phyloP scores from a whole-genome alignment of 2,113 vertebrate genomes.

The Lophotis ruficrista region DNA sequence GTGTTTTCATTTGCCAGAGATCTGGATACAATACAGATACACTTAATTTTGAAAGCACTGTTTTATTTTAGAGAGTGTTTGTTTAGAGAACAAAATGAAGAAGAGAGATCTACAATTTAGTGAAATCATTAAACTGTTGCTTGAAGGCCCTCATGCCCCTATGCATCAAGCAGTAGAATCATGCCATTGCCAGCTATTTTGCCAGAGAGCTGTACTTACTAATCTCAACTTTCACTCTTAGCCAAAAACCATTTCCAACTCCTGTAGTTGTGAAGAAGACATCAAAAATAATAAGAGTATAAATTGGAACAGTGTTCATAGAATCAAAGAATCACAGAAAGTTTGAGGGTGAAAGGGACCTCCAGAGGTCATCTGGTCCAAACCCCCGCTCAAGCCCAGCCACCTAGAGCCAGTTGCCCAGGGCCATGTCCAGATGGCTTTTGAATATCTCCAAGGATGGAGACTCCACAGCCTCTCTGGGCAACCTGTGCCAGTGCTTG shows the following conservation, averaged over 20 bases:
- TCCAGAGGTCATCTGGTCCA: background rate
- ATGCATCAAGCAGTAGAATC: background rate
- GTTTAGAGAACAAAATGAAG: background rate
- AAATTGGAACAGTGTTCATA: background rate
- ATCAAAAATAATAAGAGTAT: background rate
- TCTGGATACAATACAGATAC: background rate
- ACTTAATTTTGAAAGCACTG: background rate
- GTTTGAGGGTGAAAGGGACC: background rate
- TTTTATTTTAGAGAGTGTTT: background rate
- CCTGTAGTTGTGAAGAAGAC: background rate
- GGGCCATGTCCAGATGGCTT: background rate
- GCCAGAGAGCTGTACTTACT: background rate
- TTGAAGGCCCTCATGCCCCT: accelerated
- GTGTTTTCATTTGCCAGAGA: background rate
- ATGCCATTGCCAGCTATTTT: background rate
- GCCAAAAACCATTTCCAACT: background rate
- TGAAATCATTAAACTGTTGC: background rate
- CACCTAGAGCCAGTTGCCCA: accelerated
- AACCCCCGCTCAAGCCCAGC: background rate
- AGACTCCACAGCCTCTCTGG: background rate
- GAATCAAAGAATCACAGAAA: background rate
- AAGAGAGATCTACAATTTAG: background rate
- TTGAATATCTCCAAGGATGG: background rate
- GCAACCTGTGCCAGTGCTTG: background rate
- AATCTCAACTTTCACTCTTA: background rate